phyloP scores from a whole-genome alignment of 2,113 vertebrate species.

The Isurus oxyrinchus region DNA sequence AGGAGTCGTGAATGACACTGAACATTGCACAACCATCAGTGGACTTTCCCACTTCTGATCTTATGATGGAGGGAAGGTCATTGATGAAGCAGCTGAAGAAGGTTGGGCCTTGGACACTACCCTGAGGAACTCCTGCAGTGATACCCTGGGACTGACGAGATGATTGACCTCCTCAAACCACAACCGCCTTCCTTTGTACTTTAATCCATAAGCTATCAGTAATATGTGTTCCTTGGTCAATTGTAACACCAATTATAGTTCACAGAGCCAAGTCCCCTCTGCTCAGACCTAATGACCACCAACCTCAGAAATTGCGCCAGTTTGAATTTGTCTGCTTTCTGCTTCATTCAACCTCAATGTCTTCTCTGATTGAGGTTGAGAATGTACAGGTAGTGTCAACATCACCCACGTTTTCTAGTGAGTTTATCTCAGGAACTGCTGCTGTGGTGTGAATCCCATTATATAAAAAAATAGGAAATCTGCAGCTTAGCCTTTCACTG shows the following conservation, averaged over 20 bases:
- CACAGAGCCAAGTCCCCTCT: neutral
- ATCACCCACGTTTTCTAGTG: neutral
- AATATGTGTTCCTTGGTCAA: neutral
- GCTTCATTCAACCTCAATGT: neutral
- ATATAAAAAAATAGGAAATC: neutral
- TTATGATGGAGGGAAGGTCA: too few species aligned
- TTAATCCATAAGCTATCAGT: neutral
- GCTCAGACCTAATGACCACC: neutral
- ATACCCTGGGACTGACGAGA: too few species aligned
- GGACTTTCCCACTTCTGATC: too few species aligned
- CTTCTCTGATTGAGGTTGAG: neutral
- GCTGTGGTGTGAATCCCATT: neutral
- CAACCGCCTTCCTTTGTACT: neutral
- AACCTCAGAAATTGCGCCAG: neutral
- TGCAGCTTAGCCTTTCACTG: neutral
- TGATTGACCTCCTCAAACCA: too few species aligned
- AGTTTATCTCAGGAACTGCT: neutral
- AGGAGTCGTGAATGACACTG: too few species aligned
- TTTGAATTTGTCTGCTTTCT: neutral
- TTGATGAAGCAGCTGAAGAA: too few species aligned
- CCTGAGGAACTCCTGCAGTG: too few species aligned
- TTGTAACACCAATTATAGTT: neutral
- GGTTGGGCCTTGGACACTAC: too few species aligned
- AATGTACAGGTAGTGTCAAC: neutral
- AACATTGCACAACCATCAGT: too few species aligned